Evolutionary conservation across 2,888 invertebrate species (phyloP).

Genomic region (Cyclophora punctaria): DNA sequence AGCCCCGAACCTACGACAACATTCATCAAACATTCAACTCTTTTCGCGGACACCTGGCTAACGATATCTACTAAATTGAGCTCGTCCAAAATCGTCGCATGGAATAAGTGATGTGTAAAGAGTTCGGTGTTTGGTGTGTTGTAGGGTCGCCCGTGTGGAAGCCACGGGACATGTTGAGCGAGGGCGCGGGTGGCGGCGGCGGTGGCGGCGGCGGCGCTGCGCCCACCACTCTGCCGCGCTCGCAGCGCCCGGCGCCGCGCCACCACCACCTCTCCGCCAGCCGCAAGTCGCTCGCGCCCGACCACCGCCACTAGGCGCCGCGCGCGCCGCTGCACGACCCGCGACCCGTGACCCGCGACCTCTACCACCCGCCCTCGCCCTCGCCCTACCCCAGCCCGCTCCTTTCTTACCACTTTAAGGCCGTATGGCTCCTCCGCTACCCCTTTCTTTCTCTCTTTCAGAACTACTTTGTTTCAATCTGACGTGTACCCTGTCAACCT

Average conservation of each 20-base stretch:
- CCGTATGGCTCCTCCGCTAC: too few relatives aligned
- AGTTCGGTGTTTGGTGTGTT: slow-evolving; percentile 79
- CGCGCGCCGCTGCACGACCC: slow-evolving; percentile 8
- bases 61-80: slow-evolving; percentile 35
- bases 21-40: slow-evolving; percentile 77
- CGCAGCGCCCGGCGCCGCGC: slow-evolving; percentile 63
- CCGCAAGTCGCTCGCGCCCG: slow-evolving; percentile 72
- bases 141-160: slow-evolving; percentile 99
- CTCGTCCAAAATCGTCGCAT: slow-evolving; percentile 41
- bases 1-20: slow-evolving; percentile 50
- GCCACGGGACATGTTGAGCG: slow-evolving; percentile 89
- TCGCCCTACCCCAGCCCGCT: too few relatives aligned
- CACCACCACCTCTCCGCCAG: slow-evolving; percentile 66
- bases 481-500: too few relatives aligned
- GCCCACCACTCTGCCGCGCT: slow-evolving; percentile 64
- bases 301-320: slow-evolving; percentile 56
- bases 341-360: slow-evolving; percentile 8
- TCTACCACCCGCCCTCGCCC: background rate
- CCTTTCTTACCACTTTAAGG: too few relatives aligned
- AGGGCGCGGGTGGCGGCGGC: slow-evolving; percentile 39
- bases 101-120: slow-evolving; percentile 48
- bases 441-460: too few relatives aligned
- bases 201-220: slow-evolving; percentile 31
- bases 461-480: too few relatives aligned
- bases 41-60: slow-evolving; percentile 58